Base-by-base conservation (phyloP, 37 sponge, comb jelly and placozoan genomes). In the Chondrilla cf. caribensis region DNA sequence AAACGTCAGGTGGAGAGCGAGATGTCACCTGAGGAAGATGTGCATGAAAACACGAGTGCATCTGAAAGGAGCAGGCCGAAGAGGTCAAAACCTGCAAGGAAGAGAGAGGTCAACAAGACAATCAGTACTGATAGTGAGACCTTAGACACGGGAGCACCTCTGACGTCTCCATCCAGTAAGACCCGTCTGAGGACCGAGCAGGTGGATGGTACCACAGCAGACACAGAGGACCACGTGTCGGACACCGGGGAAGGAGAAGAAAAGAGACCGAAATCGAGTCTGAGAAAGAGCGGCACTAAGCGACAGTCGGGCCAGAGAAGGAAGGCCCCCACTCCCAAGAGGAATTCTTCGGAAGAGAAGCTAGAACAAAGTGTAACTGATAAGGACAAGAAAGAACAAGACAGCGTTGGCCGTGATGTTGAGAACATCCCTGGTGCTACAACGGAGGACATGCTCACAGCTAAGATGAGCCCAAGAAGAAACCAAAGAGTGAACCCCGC, bases 191-290 rank as follows among this genome's bases (percentile, higher is more conserved):
- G 29, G 22, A 62, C 18, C 15, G 76, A 73, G 2, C 38, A 42
- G 15, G 41, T 39, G 21, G 76, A 73, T 42, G 76, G 76, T 37
- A 24, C 44, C 21, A 22, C 76, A 22, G 76, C 76, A 25, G 76
- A 73, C 76, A 73, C 76, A 15, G 76, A 73, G 24, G 76, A 73
- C 76, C 76, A 73, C 36, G 43, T 73, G 2, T 73, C 76, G 31
- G 68, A 67, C 14, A 33, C 31, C 29, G 68, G 35, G 68, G 25
- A 73, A 15, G 24, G 41, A 39, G 19, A 73, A 38, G 76, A 39
- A 39, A 42, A 73, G 41, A 36, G 36, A 6, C 21, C 38, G 22
- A 62, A 15, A 62, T 9, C 6, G 51, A 6, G 51, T 14, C 51
- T 14, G 68, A 67, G 33, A 33, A 67, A 33, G 32, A 33, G 26